These are phyloP conservation scores for Bombus vancouverensis DNA, from an alignment of 1,140 invertebrate species.

Conservation along the genomic window DNA sequence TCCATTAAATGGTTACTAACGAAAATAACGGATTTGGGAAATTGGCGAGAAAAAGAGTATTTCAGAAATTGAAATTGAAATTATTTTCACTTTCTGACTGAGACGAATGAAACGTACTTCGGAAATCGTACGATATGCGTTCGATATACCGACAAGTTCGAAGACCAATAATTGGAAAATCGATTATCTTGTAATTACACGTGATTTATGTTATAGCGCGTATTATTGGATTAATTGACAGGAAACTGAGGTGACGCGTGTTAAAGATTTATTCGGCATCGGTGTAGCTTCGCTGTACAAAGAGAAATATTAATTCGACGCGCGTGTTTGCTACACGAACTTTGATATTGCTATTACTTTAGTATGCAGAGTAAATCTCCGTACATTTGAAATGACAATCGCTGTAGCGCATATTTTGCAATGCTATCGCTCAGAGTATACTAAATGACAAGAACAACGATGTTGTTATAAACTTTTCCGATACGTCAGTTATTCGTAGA, in stretches of 20 bases:
- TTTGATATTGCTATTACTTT: not conserved
- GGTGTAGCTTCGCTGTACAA: not conserved
- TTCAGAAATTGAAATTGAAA: not conserved
- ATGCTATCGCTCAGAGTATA: not conserved
- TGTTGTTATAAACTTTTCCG: not conserved
- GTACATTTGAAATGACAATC: conserved; percentile 35
- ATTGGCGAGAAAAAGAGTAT: not conserved
- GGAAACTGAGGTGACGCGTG: not conserved
- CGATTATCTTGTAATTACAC: not conserved
- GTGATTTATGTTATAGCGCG: too few relatives aligned
- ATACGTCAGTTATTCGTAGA: not conserved
- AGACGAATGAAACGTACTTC: not conserved
- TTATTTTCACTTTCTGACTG: not conserved
- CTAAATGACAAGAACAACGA: not conserved
- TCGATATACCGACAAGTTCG: not conserved
- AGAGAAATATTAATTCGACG: not conserved
- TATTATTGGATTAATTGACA: not conserved
- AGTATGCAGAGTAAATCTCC: not conserved
- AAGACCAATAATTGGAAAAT: not conserved
- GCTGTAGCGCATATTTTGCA: not conserved
- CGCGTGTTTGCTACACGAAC: not conserved
- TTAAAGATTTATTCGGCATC: not conserved
- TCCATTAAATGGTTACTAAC: not conserved
- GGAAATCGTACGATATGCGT: not conserved
- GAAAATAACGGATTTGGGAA: not conserved